phyloP scores from a whole-genome alignment of 1,140 invertebrate genomes.

The Pogonus chalceus region DNA sequence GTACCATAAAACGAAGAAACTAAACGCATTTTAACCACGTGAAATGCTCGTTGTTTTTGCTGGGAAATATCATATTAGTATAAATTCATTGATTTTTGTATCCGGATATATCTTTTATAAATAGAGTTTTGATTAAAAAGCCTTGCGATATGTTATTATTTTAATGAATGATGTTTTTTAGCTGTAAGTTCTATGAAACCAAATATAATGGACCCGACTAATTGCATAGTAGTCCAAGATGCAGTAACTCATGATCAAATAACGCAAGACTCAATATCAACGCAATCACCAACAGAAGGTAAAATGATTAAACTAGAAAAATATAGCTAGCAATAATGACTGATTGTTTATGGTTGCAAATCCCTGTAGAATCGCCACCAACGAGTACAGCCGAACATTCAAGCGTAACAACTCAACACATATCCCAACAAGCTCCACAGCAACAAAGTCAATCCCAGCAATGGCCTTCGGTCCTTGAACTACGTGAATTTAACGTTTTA shows the following conservation, averaged over 20 bases:
- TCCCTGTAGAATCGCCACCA: slow-evolving; percentile 49
- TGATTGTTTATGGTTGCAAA: slow-evolving; percentile 27
- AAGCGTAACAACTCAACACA: slow-evolving; percentile 38
- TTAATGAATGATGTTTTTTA: slow-evolving; percentile 41
- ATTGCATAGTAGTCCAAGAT: slow-evolving; percentile 82
- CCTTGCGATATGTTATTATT: too few relatives aligned
- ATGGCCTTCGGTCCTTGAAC: slow-evolving; percentile 67
- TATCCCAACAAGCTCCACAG: slow-evolving; percentile 34
- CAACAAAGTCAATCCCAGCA: slow-evolving; percentile 56
- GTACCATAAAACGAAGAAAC: too few relatives aligned
- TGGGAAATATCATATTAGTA: too few relatives aligned
- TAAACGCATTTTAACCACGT: background rate
- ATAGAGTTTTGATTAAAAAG: too few relatives aligned
- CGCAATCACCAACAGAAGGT: slow-evolving; percentile 66
- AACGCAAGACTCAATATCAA: slow-evolving; percentile 58
- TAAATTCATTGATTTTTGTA: too few relatives aligned
- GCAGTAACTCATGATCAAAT: slow-evolving; percentile 73
- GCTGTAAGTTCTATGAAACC: slow-evolving; percentile 77
- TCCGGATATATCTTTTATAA: too few relatives aligned
- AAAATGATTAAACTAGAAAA: slow-evolving; percentile 22
- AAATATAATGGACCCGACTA: slow-evolving; percentile 67
- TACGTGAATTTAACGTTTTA: slow-evolving; percentile 69
- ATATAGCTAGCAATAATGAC: background rate
- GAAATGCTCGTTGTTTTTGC: background rate
- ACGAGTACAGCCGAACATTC: slow-evolving; percentile 59